phyloP scores from a whole-genome alignment of 2,113 vertebrate species.

The Cryptoleucopteryx plumbea region DNA sequence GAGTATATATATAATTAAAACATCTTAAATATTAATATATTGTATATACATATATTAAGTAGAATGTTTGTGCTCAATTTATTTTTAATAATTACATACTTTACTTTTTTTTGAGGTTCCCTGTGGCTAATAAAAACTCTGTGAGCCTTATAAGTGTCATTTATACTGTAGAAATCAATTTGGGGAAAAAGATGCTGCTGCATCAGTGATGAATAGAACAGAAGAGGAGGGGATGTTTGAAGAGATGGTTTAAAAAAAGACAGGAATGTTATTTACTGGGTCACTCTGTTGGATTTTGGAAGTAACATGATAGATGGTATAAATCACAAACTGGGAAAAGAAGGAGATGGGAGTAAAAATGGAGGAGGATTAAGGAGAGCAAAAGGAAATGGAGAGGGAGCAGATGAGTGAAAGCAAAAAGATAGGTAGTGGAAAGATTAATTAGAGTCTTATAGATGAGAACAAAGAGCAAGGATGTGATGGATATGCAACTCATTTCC shows the following conservation, averaged over 20 bases:
- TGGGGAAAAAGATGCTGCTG: not conserved
- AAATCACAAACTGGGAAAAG: not conserved
- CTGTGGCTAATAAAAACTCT: not conserved
- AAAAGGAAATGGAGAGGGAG: not conserved
- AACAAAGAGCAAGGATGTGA: not conserved
- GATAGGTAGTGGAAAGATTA: not conserved
- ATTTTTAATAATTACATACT: not conserved
- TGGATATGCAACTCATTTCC: slow-evolving; percentile 7
- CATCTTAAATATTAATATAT: not conserved
- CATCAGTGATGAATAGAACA: not conserved
- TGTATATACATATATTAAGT: not conserved
- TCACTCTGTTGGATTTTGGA: not conserved
- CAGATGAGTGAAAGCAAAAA: not conserved
- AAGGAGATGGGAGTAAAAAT: not conserved
- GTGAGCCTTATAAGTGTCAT: not conserved
- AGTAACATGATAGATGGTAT: not conserved
- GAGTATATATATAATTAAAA: not conserved
- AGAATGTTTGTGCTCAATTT: not conserved
- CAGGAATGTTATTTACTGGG: not conserved
- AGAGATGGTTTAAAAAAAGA: not conserved
- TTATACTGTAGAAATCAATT: not conserved
- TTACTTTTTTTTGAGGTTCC: not conserved
- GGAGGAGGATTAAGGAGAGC: not conserved
- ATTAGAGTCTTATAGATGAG: not conserved
- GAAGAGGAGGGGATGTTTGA: not conserved